Evolutionary conservation across 2,888 invertebrate species (phyloP), one percentile per base, ranked within the genome.

Genomic region (Temnothorax ravouxi): DNA sequence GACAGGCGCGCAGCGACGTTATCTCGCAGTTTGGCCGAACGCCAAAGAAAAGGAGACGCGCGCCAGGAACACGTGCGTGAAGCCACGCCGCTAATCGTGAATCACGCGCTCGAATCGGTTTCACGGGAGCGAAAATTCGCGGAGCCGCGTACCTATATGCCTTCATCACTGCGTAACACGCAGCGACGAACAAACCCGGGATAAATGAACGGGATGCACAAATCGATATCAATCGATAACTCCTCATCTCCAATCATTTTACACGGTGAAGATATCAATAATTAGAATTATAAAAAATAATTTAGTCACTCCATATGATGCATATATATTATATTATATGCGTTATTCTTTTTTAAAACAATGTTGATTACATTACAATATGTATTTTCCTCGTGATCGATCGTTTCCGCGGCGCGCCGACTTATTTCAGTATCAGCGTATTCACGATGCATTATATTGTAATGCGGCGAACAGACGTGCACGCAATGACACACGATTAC

Each of bases 1-100:
- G 59, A 89, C 82, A 11, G 67, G 62, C 64, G 44, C 34, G 11
- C 44, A 34, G 41, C 76, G 41, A 41, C 29, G 15, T 86, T 82
- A 82, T 84, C 87, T 85, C 86, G 86, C 79, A 84, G 76, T 72
- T 90, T 90, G 90, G 90, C 82, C 29, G 0, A 0, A 9, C 21
- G 84, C 90, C 90, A 90, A 82, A 62, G 69, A 62, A 71, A 84
- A 77, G 74, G 59, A 88, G 86, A 85, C 76, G 84, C 72, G 84
- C 83, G 88, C 88, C 83, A 86, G 84, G 86, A 89, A 88, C 90
- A 90, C 90, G 90, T 89, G 90, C 87, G 89, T 85, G 83, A 86
- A 85, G 81, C 85, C 84, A 79, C 85, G 62, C 34, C n/a, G 66
- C 62, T 75, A 84, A 62, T 74, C 88, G 87, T 90, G 90, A 90